These are phyloP conservation scores for Champsocephalus gunnari DNA, from an alignment of 2,797 vertebrate genomes.

Conservation along the genomic window DNA sequence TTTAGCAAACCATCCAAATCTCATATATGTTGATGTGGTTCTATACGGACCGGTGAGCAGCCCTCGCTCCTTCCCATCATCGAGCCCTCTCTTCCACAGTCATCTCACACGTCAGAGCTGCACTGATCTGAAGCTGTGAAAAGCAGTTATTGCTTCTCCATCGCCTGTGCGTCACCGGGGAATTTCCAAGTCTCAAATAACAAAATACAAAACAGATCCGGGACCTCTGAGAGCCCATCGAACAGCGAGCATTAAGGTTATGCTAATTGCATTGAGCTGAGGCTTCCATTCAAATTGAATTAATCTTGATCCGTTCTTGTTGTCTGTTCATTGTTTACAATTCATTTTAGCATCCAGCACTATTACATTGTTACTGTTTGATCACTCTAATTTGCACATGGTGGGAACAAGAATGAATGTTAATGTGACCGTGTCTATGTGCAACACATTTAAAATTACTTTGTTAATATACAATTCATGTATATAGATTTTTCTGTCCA, in stretches of 20 bases:
- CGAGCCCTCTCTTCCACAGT: constrained; percentile 41
- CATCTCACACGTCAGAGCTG: constrained; percentile 66
- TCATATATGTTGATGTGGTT: constrained; percentile 21
- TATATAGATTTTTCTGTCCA: neutral
- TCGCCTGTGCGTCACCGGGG: constrained; percentile 58
- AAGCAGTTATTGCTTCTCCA: constrained; percentile 66
- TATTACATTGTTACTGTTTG: constrained; percentile 41
- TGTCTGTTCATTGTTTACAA: constrained; percentile 55
- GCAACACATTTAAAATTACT: constrained; percentile 8
- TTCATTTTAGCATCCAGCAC: constrained; percentile 31
- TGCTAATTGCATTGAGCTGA: constrained; percentile 67
- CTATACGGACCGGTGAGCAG: constrained; percentile 46
- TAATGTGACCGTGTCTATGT: constrained; percentile 34
- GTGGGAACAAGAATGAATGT: constrained; percentile 36
- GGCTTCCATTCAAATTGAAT: constrained; percentile 57
- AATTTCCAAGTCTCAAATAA: constrained; percentile 68
- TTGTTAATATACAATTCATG: neutral
- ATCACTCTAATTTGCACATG: constrained; percentile 49
- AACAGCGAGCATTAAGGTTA: constrained; percentile 55
- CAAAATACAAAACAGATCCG: constrained; percentile 61
- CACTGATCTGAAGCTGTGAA: constrained; percentile 77
- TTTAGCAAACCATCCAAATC: constrained; percentile 1
- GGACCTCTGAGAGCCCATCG: constrained; percentile 55
- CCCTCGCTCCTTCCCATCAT: constrained; percentile 20
- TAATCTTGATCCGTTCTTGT: constrained; percentile 55